Evolutionary conservation across 2,797 vertebrate genomes (phyloP).

Genomic region (Oreochromis grahami): DNA sequence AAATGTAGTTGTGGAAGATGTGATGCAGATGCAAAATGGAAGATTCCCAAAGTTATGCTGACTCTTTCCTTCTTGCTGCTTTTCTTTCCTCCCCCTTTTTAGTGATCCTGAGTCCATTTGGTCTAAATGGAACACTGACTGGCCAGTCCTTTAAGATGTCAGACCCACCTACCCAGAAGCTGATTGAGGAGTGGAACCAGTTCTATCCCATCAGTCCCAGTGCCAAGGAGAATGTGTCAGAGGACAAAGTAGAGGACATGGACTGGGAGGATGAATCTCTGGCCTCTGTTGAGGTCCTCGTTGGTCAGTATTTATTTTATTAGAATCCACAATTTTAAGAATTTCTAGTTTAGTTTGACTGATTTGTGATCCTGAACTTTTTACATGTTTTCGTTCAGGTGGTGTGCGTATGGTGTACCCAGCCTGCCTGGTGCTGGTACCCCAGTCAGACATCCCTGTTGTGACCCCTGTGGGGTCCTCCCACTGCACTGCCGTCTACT

Average conservation of each 20-base stretch:
- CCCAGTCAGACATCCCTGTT: slow-evolving; percentile 93
- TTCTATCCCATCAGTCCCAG: slow-evolving; percentile 95
- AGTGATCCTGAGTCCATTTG: slow-evolving; percentile 98
- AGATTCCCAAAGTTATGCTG: not conserved
- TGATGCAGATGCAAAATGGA: not conserved
- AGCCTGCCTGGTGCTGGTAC: slow-evolving; percentile 93
- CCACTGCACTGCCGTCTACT: slow-evolving; percentile 87
- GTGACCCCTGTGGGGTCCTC: slow-evolving; percentile 85
- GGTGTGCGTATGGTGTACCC: slow-evolving; percentile 98
- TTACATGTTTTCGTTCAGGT: slow-evolving; percentile 64
- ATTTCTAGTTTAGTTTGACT: not conserved
- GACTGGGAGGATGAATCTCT: slow-evolving; percentile 99
- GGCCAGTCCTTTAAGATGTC: slow-evolving; percentile 99
- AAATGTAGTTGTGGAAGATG: not conserved
- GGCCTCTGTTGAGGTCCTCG: slow-evolving; percentile 96
- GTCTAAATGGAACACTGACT: slow-evolving; percentile 94
- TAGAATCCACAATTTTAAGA: not conserved
- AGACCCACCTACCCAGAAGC: slow-evolving; percentile 94
- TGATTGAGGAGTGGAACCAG: slow-evolving; percentile 98
- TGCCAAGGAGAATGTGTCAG: slow-evolving; percentile 82
- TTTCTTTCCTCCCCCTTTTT: not conserved
- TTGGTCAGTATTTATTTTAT: slow-evolving; percentile 78
- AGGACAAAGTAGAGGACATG: slow-evolving; percentile 92
- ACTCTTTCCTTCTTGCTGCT: not conserved
- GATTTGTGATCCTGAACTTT: not conserved